phyloP scores from a whole-genome alignment of 2,797 vertebrate genomes.

The Morelia viridis region DNA sequence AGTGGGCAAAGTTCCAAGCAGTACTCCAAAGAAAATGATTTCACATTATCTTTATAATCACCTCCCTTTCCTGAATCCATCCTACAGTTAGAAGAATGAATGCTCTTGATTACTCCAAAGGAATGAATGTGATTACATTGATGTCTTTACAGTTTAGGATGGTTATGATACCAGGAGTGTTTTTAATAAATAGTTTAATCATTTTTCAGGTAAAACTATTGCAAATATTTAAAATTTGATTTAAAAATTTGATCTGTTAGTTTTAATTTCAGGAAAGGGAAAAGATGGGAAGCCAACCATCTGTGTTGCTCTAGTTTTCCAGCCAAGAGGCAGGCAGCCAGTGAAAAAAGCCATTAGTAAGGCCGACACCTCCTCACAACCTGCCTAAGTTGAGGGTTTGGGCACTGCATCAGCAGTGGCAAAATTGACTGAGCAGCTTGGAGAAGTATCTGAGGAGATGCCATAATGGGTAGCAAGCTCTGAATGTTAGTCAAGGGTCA shows the following conservation, averaged over 20 bases:
- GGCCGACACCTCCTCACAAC: background rate
- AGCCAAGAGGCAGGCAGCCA: constrained; percentile 34
- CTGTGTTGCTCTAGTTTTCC: constrained; percentile 12
- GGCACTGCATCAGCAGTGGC: fast-evolving
- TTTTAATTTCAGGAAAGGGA: constrained; percentile 21
- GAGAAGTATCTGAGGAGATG: background rate
- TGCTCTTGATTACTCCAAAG: background rate
- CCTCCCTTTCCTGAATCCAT: background rate
- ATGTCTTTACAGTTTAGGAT: background rate
- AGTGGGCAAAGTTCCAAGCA: background rate
- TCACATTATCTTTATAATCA: background rate
- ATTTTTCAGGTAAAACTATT: background rate
- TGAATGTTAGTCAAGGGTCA: background rate
- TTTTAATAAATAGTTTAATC: constrained; percentile 7
- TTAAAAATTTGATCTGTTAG: constrained; percentile 7
- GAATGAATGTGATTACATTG: background rate
- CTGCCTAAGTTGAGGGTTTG: background rate
- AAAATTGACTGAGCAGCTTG: constrained; percentile 3
- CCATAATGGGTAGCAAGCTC: background rate
- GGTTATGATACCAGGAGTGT: background rate
- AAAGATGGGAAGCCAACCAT: constrained; percentile 30
- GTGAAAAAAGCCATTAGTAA: constrained; percentile 8
- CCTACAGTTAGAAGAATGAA: background rate
- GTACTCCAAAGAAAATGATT: background rate
- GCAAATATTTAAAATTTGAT: constrained; percentile 32